Percentiles rank a stretch among this genome's conserved stretches.
Evolutionary conservation across 2,797 vertebrate species (phyloP).

Genomic region (Anguilla obscura): DNA sequence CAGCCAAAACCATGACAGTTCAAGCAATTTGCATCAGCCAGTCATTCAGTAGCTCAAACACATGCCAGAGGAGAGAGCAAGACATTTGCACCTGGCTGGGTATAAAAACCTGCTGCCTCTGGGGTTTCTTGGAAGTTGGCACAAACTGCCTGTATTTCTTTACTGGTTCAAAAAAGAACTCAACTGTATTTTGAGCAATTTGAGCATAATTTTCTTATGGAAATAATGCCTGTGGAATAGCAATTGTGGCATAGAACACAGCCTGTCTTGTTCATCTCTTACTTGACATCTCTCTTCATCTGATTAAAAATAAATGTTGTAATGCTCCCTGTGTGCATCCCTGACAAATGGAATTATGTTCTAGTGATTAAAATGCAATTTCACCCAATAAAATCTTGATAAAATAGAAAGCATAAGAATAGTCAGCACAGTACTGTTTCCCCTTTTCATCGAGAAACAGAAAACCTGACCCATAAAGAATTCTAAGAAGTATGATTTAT

Average conservation of each 20-base stretch:
- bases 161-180: no score
- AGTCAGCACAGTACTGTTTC: neutral
- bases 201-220: neutral
- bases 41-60: no score
- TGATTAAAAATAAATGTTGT: neutral
- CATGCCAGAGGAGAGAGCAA: no score
- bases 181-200: neutral
- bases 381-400: neutral
- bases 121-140: no score
- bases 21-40: no score
- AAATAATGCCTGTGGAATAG: neutral
- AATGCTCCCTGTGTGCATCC: neutral
- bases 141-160: no score
- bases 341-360: conserved; percentile 4
- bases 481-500: conserved; percentile 4
- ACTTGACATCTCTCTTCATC: neutral
- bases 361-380: neutral
- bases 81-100: no score
- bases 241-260: neutral
- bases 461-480: neutral
- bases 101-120: no score
- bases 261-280: neutral
- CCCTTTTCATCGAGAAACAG: neutral
- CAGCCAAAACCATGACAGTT: no score
- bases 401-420: neutral